Percentiles rank a stretch among this genome's conserved stretches.
phyloP scores from a whole-genome alignment of 2,888 invertebrate species.

The Dryadula phaetusa region DNA sequence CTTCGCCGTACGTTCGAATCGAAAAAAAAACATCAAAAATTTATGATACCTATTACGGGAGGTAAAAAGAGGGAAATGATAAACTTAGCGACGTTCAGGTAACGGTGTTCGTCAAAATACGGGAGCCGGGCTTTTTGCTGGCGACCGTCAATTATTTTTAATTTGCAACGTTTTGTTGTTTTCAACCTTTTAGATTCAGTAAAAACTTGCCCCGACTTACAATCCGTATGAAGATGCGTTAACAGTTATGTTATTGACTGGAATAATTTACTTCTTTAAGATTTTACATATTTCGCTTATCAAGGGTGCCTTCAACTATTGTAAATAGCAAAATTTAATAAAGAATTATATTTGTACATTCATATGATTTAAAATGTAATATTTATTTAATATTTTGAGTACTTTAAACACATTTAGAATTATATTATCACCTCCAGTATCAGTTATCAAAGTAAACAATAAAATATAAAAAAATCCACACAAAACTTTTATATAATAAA shows the following conservation, averaged over 20 bases:
- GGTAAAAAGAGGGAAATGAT: constrained; percentile 73
- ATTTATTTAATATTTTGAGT: no score
- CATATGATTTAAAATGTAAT: no score
- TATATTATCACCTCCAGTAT: no score
- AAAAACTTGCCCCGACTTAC: constrained; percentile 7
- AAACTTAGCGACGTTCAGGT: constrained; percentile 58
- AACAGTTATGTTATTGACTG: not conserved
- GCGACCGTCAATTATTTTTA: constrained; percentile 66
- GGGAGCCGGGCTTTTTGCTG: constrained; percentile 54
- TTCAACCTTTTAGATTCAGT: constrained; percentile 42
- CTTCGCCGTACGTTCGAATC: constrained; percentile 48
- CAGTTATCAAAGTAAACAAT: no score
- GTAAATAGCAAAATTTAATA: no score
- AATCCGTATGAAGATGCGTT: constrained; percentile 9
- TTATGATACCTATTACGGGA: constrained; percentile 77
- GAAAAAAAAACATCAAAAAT: constrained; percentile 76
- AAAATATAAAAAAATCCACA: no score
- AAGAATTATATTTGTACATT: no score
- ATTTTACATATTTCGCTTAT: not conserved
- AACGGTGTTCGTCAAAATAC: constrained; percentile 72
- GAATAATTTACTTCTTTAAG: not conserved
- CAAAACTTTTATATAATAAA: not conserved
- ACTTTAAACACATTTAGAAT: no score
- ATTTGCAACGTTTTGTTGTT: constrained; percentile 51
- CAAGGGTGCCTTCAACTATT: no score